Conservation (phyloP, 2,113 vertebrate genomes). For the Hippopotamus amphibius region DNA sequence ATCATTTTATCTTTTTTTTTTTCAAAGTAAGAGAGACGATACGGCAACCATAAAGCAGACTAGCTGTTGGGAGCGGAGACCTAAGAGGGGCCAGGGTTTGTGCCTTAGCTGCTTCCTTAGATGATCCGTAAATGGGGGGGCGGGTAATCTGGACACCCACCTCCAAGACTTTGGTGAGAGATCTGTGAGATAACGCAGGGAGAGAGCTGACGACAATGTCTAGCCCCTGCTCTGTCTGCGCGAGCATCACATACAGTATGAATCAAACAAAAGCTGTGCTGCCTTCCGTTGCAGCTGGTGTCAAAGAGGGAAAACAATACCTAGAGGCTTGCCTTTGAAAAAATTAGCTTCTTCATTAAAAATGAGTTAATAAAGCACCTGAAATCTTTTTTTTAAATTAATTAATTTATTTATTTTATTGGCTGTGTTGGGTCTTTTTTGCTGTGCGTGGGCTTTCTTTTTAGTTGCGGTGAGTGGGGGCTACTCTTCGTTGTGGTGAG, state of each 20-base stretch:
- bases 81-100: background rate
- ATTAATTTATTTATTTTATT: too few relatives aligned
- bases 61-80: background rate
- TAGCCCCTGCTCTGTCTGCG: background rate
- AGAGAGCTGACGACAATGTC: background rate
- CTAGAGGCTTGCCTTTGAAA: background rate
- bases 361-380: background rate
- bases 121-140: too few relatives aligned
- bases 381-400: background rate
- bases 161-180: background rate
- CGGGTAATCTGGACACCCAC: too few relatives aligned
- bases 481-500: too few relatives aligned
- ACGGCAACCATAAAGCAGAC: too few relatives aligned
- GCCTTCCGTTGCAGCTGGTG: background rate
- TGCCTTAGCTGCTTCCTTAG: background rate
- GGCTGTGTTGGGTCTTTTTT: too few relatives aligned
- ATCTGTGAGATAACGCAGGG: background rate
- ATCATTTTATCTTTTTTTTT: background rate
- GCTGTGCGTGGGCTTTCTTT: too few relatives aligned
- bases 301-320: background rate
- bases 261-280: background rate
- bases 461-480: too few relatives aligned
- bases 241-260: background rate
- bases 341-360: background rate
- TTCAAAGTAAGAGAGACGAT: background rate